A percentile compares a stretch with the other conserved stretches of the same genome.
These are phyloP conservation scores for Chymomyza costata DNA, from an alignment of 1,140 invertebrate species.

Conservation along the genomic window DNA sequence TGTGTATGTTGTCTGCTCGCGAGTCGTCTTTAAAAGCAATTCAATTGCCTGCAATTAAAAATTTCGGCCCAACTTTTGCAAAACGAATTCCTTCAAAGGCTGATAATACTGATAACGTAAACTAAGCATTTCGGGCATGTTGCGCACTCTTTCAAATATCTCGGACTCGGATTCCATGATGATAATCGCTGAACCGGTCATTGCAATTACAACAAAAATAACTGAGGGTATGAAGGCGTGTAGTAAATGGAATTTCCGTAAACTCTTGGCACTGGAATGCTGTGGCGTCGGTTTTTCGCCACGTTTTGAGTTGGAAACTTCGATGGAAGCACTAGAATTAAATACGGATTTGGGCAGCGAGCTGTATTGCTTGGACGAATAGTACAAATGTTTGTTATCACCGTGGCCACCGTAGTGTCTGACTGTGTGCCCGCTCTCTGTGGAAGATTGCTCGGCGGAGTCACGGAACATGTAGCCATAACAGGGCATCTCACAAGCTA, in stretches of 20 bases:
- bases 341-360: conserved; percentile 53
- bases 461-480: conserved; percentile 84
- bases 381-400: conserved; percentile 75
- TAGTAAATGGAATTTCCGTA: conserved; percentile 78
- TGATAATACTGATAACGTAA: conserved; percentile 88
- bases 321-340: conserved; percentile 37
- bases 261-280: conserved; percentile 47
- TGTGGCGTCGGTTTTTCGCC: conserved; percentile 26
- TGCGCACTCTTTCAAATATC: conserved; percentile 81
- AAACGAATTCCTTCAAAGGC: conserved; percentile 85
- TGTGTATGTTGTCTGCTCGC: too few species aligned
- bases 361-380: conserved; percentile 63
- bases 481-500: conserved; percentile 68
- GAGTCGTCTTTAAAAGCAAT: too few species aligned
- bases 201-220: conserved; percentile 80
- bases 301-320: conserved; percentile 24
- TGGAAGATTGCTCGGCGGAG: conserved; percentile 85
- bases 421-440: conserved; percentile 74
- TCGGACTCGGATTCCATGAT: conserved; percentile 86
- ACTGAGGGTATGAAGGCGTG: conserved; percentile 85
- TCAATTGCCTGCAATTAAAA: too few species aligned
- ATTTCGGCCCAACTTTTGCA: conserved; percentile 49
- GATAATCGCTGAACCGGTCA: conserved; percentile 81
- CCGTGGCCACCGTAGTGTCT: conserved; percentile 76
- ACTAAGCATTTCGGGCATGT: conserved; percentile 86